Percentiles rank a stretch among this genome's conserved stretches.
Conservation (phyloP, 2,797 vertebrate species). For the Coregonus suidteri region DNA sequence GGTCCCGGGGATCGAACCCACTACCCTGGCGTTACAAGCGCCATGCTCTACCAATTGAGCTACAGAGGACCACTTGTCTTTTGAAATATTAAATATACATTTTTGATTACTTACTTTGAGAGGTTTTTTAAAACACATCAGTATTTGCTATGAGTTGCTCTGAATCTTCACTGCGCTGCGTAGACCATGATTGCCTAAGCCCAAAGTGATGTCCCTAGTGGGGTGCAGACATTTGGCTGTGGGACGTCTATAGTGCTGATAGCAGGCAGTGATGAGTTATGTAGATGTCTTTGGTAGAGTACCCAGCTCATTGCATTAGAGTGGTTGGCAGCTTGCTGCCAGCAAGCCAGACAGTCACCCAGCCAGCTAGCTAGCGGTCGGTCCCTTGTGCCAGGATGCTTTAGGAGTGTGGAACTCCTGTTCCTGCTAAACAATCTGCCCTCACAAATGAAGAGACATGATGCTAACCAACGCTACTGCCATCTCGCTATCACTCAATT, state of each 20-base stretch:
- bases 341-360: not conserved
- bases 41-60: no score
- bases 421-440: no score
- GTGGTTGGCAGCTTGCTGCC: constrained; percentile 26
- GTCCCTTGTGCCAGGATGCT: no score
- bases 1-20: no score
- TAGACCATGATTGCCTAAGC: not conserved
- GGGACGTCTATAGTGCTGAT: not conserved
- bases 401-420: no score
- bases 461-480: no score
- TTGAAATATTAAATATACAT: no score
- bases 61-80: no score
- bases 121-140: not conserved
- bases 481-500: no score
- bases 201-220: not conserved
- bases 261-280: not conserved
- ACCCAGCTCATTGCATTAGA: not conserved
- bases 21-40: no score
- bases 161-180: not conserved
- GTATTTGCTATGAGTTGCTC: not conserved
- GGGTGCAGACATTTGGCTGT: not conserved
- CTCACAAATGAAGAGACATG: no score
- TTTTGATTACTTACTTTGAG: not conserved
- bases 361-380: no score
- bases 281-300: constrained; percentile 13